Evolutionary conservation across 2,113 vertebrate genomes (phyloP).

Genomic region (Brienomyrus brachyistius): DNA sequence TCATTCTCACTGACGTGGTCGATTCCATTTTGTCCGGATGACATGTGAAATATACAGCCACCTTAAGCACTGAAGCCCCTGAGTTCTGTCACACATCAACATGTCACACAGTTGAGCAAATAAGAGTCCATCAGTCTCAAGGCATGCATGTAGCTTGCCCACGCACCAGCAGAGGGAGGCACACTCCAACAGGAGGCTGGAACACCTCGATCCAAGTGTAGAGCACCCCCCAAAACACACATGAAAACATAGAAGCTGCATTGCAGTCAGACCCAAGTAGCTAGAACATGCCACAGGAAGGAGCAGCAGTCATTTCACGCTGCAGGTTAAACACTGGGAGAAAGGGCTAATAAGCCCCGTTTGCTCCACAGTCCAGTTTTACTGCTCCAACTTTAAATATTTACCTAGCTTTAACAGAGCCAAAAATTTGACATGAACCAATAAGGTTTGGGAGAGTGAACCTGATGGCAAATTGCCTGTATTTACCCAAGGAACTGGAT

Average conservation of each 20-base stretch:
- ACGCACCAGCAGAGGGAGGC: constrained; percentile 48
- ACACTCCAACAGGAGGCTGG: constrained; percentile 30
- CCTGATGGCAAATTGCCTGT: neutral
- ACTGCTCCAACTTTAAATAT: constrained; percentile 8
- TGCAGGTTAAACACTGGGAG: neutral
- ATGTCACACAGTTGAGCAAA: neutral
- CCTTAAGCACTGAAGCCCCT: neutral
- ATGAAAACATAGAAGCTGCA: constrained; percentile 9
- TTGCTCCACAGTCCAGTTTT: neutral
- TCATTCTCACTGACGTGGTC: neutral
- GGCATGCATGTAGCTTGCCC: constrained; percentile 37
- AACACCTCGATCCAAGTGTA: neutral
- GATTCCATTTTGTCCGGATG: neutral
- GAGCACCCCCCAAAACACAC: constrained; percentile 15
- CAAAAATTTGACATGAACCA: neutral
- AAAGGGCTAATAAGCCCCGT: neutral
- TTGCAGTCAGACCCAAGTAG: constrained; percentile 48
- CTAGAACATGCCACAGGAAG: neutral
- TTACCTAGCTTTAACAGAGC: constrained; percentile 4
- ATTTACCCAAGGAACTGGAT: neutral
- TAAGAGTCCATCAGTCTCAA: neutral
- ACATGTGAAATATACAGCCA: neutral
- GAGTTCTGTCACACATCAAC: neutral
- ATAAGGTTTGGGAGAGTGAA: neutral
- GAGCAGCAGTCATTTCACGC: neutral